Evolutionary conservation across 1,140 invertebrate species (phyloP).

Genomic region (Caenorhabditis remanei): DNA sequence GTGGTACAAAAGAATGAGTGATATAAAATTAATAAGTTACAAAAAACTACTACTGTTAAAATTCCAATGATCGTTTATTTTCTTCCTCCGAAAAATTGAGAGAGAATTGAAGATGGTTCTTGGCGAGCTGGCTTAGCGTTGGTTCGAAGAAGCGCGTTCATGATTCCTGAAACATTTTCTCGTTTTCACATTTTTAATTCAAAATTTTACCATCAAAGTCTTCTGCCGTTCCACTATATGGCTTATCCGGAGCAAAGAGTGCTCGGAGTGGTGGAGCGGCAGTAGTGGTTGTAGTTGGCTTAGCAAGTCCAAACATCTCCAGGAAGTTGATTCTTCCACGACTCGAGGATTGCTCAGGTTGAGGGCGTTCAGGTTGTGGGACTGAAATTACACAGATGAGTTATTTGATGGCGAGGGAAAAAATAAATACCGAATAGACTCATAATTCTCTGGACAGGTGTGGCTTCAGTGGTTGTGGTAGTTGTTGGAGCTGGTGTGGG

Average conservation of each 20-base stretch:
- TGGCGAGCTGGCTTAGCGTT: conserved; percentile 42
- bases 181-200: background rate
- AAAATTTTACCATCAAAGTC: conserved; percentile 11
- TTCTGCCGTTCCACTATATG: conserved; percentile 30
- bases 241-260: conserved; percentile 36
- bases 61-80: background rate
- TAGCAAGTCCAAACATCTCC: conserved; percentile 22
- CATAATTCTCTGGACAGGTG: conserved; percentile 30
- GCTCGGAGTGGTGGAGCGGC: conserved; percentile 15
- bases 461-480: conserved; percentile 13
- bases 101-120: conserved; percentile 31
- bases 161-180: background rate
- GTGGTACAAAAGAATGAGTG: conserved; percentile 3
- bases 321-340: conserved; percentile 14
- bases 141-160: conserved; percentile 43
- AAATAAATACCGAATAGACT: background rate
- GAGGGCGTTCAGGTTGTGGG: conserved; percentile 2
- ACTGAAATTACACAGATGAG: background rate
- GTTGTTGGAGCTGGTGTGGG: conserved; percentile 17
- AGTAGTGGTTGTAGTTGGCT: conserved; percentile 36
- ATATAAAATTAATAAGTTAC: background rate
- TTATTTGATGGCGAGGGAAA: background rate
- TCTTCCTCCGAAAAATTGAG: conserved; percentile 31
- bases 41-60: background rate
- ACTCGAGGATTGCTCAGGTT: conserved; percentile 30